Evolutionary conservation across 2,797 vertebrate species (phyloP).

Genomic region (Diglossa cyanea): DNA sequence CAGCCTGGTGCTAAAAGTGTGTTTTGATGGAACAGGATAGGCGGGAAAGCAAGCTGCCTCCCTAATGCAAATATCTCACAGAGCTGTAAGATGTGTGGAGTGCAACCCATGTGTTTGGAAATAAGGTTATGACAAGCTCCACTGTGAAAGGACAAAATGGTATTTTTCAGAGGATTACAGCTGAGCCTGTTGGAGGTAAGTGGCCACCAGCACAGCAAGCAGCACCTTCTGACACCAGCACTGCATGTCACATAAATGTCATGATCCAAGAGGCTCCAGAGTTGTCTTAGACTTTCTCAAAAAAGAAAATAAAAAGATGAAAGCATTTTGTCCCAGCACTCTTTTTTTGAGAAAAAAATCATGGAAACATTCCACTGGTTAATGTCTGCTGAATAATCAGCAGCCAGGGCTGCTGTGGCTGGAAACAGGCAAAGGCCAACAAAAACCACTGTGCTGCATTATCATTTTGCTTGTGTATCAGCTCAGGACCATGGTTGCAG

Average conservation of each 20-base stretch:
- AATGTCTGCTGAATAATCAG: constrained; percentile 18
- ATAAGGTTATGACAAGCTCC: background rate
- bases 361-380: background rate
- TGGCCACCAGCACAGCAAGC: background rate
- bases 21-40: background rate
- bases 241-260: background rate
- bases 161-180: background rate
- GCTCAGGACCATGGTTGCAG: background rate
- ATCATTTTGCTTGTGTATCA: background rate
- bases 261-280: rapidly evolving
- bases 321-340: background rate
- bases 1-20: background rate
- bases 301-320: background rate
- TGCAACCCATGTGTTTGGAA: background rate
- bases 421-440: background rate
- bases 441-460: background rate
- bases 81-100: constrained; percentile 3
- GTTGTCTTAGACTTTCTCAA: background rate
- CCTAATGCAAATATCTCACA: background rate
- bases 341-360: background rate
- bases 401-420: background rate
- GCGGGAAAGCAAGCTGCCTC: background rate
- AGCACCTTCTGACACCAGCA: background rate
- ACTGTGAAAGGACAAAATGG: background rate
- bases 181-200: background rate